Percentiles rank a stretch among this genome's conserved stretches.
Evolutionary conservation across 1,140 invertebrate species (phyloP).

Genomic region (Macrobrachium rosenbergii): DNA sequence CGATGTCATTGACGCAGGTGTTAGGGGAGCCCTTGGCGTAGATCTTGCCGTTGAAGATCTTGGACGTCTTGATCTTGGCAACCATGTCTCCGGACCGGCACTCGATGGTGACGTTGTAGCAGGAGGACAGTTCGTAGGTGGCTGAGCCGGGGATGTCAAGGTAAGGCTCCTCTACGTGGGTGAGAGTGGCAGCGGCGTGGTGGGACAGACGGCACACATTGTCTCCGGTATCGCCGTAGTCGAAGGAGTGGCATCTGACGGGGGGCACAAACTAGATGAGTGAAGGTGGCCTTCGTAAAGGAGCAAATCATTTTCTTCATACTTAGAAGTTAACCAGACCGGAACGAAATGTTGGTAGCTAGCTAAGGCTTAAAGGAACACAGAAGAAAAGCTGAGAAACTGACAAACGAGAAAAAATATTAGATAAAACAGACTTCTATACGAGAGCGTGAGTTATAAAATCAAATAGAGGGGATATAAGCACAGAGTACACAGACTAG

Average conservation of each 20-base stretch:
- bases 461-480: no score
- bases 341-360: no score
- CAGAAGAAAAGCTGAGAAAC: no score
- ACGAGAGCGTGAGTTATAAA: no score
- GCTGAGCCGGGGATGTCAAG: constrained; percentile 71
- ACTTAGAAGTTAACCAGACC: no score
- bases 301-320: no score
- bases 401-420: no score
- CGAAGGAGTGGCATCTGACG: constrained; percentile 74
- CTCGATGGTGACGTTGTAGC: constrained; percentile 94
- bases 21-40: constrained; percentile 73
- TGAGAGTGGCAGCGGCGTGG: constrained; percentile 72
- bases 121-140: constrained; percentile 92
- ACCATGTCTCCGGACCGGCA: constrained; percentile 76
- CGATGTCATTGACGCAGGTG: constrained; percentile 73
- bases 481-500: no score
- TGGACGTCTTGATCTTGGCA: constrained; percentile 72
- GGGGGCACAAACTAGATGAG: no score
- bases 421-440: no score
- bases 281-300: not conserved
- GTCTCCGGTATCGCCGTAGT: constrained; percentile 72
- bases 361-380: no score
- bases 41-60: constrained; percentile 74
- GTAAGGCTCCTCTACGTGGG: constrained; percentile 73
- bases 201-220: constrained; percentile 74